Evolutionary conservation across 2,888 invertebrate species (phyloP), one percentile per base, ranked within the genome.

Genomic region (Byasa hedistus): DNA sequence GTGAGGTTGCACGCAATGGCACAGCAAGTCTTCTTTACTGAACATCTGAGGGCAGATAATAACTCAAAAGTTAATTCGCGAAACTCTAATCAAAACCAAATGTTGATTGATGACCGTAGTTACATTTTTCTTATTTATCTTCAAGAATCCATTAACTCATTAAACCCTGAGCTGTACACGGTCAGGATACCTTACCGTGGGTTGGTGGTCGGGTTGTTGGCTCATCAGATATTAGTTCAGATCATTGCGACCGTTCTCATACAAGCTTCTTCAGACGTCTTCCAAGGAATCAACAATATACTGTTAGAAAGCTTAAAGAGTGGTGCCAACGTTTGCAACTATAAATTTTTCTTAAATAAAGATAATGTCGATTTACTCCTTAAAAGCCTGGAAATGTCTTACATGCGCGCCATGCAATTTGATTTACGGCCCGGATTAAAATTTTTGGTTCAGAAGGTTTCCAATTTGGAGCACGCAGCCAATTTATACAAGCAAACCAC

Each of bases 401-500:
- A 97, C 79, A 93, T 93, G 63, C 94, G 96, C 67, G 96, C 98
- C 0, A 93, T 95, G 81, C 96, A 96, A 77, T 98, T 98, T 81
- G 98, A 98, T 84, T 93, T 95, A 12, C 93, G 98, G 44, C 98
- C 98, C 0, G 98, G 98, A 0, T 90, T 98, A 23, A 98, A 98
- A 84, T 98, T 98, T 83, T 93, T 98, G 3, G 95, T 98, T 70
- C 98, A 98, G 85, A 98, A 98, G 91, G 97, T 98, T 0, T 96
- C 96, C 0, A 96, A 96, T 79, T 93, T 97, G 70, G 96, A 96
- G 68, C 94, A 96, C 75, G 96, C 97, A 5, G 97, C 98, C 1
- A 98, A 97, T 85, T 91, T 98, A n/a, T 98, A 97, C 81, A 96
- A 96, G 69, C 98, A 98, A 87, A 97, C 98, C 15, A 97, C 97